These are phyloP conservation scores for Sepioteuthis lessoniana DNA, from an alignment of 2,888 invertebrate species.

Conservation along the genomic window DNA sequence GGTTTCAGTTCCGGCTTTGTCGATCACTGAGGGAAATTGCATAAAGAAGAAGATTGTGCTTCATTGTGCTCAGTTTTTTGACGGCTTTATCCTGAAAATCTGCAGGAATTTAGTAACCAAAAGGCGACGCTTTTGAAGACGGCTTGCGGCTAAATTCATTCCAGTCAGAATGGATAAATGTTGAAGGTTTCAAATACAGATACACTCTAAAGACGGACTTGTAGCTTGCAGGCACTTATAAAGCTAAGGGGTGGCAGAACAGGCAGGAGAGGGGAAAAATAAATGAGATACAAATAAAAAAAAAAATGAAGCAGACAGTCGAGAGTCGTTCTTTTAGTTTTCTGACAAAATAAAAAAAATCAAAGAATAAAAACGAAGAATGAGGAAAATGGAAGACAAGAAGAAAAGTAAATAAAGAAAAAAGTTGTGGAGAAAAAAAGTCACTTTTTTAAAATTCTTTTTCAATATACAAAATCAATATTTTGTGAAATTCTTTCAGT, in stretches of 20 bases:
- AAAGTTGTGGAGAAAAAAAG: too few relatives aligned
- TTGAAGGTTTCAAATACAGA: conserved; percentile 41
- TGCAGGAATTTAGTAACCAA: conserved; percentile 35
- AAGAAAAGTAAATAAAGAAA: background rate
- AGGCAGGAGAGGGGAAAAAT: background rate
- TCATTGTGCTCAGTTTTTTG: conserved; percentile 42
- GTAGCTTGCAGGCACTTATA: conserved; percentile 3
- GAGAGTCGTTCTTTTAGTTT: background rate
- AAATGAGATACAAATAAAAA: background rate
- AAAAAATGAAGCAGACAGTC: background rate
- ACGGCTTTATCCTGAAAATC: conserved; percentile 43
- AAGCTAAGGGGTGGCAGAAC: background rate
- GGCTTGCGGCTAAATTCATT: conserved; percentile 36
- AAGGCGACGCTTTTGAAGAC: conserved; percentile 40
- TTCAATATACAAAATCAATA: background rate
- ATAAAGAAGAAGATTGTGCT: conserved; percentile 41
- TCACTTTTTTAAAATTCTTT: background rate
- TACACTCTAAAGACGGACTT: conserved; percentile 2
- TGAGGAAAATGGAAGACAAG: background rate
- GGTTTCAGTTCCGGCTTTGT: conserved; percentile 39
- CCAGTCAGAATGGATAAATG: conserved; percentile 40
- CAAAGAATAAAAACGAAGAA: background rate
- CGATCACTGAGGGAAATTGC: conserved; percentile 24
- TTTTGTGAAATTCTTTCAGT: conserved; percentile 16
- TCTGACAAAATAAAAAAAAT: background rate